Evolutionary conservation across 64 coral and sea anemone genomes (phyloP).

Genomic region (Pocillopora verrucosa): DNA sequence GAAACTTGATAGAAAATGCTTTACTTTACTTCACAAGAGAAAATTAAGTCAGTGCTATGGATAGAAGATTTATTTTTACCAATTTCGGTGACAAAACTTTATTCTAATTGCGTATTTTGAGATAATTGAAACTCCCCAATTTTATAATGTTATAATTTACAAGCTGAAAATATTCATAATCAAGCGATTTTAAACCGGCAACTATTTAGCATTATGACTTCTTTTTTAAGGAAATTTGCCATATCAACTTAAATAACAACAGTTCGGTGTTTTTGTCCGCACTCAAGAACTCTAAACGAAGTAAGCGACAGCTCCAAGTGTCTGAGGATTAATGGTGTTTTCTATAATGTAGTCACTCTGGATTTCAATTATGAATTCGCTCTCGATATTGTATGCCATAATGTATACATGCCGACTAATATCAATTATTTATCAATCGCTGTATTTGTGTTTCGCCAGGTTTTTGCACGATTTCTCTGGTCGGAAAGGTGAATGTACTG

Average conservation of each 20-base stretch:
- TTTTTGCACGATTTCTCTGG: background rate
- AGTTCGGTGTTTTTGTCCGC: background rate
- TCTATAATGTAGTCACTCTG: conserved; percentile 2
- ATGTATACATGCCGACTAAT: conserved; percentile 16
- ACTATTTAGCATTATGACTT: too few relatives aligned
- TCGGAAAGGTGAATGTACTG: background rate
- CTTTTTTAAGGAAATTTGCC: too few relatives aligned
- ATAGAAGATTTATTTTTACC: background rate
- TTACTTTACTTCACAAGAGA: background rate
- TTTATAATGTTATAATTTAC: background rate
- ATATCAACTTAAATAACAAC: too few relatives aligned
- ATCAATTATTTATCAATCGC: conserved; percentile 37
- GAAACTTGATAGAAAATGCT: too few relatives aligned
- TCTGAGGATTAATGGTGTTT: background rate
- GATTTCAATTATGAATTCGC: conserved; percentile 32
- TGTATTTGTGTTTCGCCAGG: conserved; percentile 14
- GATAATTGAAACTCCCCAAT: conserved; percentile 1
- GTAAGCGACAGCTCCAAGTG: background rate
- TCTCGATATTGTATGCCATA: background rate
- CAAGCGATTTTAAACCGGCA: background rate
- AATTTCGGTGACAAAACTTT: background rate
- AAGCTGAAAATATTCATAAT: background rate
- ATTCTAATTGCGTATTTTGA: background rate
- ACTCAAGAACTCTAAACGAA: background rate
- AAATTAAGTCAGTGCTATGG: background rate